Percentiles rank a stretch among this genome's conserved stretches.
Evolutionary conservation across 2,888 invertebrate genomes (phyloP).

Genomic region (Patella depressa): DNA sequence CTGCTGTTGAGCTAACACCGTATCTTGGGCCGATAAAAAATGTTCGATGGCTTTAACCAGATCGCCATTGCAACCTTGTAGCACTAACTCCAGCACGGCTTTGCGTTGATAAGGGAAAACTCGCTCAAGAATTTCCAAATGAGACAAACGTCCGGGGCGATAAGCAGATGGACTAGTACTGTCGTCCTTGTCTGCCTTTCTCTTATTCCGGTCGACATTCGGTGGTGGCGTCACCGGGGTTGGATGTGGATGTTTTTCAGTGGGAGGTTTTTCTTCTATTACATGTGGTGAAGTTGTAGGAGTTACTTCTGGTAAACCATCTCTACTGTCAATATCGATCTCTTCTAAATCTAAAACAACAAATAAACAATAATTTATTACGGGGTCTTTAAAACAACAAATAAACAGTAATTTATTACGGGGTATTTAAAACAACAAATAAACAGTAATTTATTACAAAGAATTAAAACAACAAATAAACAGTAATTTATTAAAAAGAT

Average conservation of each 20-base stretch:
- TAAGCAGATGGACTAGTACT: slow-evolving; percentile 55
- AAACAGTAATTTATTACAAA: no score
- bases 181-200: slow-evolving; percentile 4
- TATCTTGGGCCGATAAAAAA: slow-evolving; percentile 75
- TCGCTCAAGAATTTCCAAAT: slow-evolving; percentile 84
- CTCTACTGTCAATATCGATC: slow-evolving; percentile 4
- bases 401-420: no score
- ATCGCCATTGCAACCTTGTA: slow-evolving; percentile 93
- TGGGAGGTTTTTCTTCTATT: background rate
- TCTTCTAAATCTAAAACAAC: background rate
- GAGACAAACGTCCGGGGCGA: slow-evolving; percentile 73
- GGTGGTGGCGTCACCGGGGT: background rate
- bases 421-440: no score
- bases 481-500: no score
- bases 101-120: slow-evolving; percentile 90
- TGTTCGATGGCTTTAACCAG: slow-evolving; percentile 91
- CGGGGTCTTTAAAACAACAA: no score
- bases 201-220: background rate
- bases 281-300: background rate
- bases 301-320: slow-evolving; percentile 1
- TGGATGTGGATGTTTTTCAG: background rate
- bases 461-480: no score
- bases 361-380: background rate
- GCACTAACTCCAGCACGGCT: slow-evolving; percentile 89
- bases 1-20: slow-evolving; percentile 60